Base-by-base conservation (phyloP, 1,140 invertebrate species). In the Lordiphosa clarofinis region DNA sequence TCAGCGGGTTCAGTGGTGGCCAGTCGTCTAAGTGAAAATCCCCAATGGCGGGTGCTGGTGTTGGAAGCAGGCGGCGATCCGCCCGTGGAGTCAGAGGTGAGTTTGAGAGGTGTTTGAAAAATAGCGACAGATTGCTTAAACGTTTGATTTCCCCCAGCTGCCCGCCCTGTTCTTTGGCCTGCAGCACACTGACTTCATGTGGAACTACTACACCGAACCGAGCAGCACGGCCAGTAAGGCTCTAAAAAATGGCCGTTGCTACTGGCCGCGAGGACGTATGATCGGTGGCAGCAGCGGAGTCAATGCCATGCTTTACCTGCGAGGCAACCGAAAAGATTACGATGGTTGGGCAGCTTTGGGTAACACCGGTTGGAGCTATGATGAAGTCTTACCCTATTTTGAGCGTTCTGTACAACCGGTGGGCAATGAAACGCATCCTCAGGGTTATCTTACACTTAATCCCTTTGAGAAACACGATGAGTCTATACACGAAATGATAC, bases 211-310 rank as follows among this genome's bases (percentile, higher is more conserved):
- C 55, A 93, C 93, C 0, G 92, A 93, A 40, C 90, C 91, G 0
- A 91, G 93, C 63, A 70, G 73, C 0, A 76, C 76, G 1, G 89
- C 91, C n/a, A 94, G 94, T 62, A 88, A 91, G 39, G 89, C 89
- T 1, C 87, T 90, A 53, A 89, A 42, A 15, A 82, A 91, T 7
- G 88, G 91, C 19, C 87, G 87, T 5, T 94, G 93, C 62, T 90
- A 89, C 54, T 94, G 93, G 93, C 91, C 92, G 0, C 92, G 92
- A 53, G 94, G 94, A 0, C 93, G 92, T 73, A 92, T 91, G 6
- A 75, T 95, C 4, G 96, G 96, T 2, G 96, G 96, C 1, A 92
- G 92, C 8, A 94, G 93, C 1, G 92, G 92, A 0, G 92, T 96
- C 10, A 97, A 97, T 89, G 95, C 93, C 2, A 96, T 97, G 95